Conservation (phyloP, 2,888 invertebrate genomes). For the Lasioglossum lativentre region DNA sequence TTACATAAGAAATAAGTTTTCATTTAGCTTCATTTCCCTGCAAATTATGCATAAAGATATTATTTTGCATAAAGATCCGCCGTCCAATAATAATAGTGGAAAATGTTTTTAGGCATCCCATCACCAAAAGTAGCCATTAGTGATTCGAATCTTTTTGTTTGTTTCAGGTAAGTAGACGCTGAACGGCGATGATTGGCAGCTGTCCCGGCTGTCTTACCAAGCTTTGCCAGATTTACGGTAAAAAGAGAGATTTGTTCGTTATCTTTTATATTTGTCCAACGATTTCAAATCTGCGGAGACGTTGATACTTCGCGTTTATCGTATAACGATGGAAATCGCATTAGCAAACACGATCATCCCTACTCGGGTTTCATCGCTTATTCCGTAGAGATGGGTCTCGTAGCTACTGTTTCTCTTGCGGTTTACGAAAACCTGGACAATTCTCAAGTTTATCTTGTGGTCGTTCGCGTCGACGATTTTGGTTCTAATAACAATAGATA, state of each 20-base stretch:
- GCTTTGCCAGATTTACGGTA: background rate
- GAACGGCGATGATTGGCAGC: background rate
- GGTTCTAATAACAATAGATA: slow-evolving; percentile 9
- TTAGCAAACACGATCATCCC: slow-evolving; percentile 37
- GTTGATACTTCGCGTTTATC: slow-evolving; percentile 21
- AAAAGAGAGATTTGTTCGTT: background rate
- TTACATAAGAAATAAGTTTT: too few species aligned
- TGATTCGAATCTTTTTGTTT: background rate
- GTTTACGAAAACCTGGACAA: background rate
- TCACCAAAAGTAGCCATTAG: background rate
- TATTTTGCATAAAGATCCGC: too few species aligned
- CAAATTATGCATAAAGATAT: too few species aligned
- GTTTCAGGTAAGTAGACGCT: slow-evolving; percentile 52
- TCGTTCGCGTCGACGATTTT: background rate
- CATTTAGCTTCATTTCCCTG: too few species aligned
- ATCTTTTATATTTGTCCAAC: background rate
- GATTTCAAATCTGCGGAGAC: slow-evolving; percentile 26
- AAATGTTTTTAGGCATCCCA: too few species aligned
- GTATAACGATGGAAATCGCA: slow-evolving; percentile 37
- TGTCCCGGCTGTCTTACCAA: background rate
- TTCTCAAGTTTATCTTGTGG: slow-evolving; percentile 20
- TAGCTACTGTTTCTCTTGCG: background rate
- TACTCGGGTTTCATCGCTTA: background rate
- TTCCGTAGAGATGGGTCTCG: too few species aligned
- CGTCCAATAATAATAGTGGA: too few species aligned